phyloP scores from a whole-genome alignment of 1,140 invertebrate species.

The Battus philenor region DNA sequence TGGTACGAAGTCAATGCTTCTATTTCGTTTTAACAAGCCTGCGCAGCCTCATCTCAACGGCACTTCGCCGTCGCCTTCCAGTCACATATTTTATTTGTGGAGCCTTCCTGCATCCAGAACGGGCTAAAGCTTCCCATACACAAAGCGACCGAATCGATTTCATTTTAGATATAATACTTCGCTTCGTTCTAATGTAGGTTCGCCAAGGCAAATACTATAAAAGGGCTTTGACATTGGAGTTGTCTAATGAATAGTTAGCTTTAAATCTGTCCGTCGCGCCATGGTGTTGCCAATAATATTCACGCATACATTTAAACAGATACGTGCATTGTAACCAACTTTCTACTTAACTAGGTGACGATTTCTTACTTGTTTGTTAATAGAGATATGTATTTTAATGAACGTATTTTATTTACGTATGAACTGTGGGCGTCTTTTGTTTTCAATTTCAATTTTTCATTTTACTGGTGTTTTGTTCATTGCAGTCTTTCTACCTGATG shows the following conservation, averaged over 20 bases:
- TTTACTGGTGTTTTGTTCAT: too few relatives aligned
- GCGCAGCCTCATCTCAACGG: slow-evolving; percentile 66
- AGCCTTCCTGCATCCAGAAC: slow-evolving; percentile 70
- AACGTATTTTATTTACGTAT: too few relatives aligned
- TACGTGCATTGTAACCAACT: slow-evolving; percentile 56
- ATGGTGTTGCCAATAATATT: slow-evolving; percentile 68
- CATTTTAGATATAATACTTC: neutral
- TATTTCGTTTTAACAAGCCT: slow-evolving; percentile 43
- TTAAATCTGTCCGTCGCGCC: slow-evolving; percentile 45
- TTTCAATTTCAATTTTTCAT: too few relatives aligned
- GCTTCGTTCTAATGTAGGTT: slow-evolving; percentile 8
- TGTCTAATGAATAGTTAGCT: slow-evolving; percentile 40
- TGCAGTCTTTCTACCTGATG: too few relatives aligned
- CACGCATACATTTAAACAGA: slow-evolving; percentile 61
- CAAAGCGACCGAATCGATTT: slow-evolving; percentile 21
- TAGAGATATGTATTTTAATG: neutral
- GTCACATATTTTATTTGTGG: slow-evolving; percentile 76
- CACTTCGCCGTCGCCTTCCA: slow-evolving; percentile 70
- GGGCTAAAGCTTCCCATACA: slow-evolving; percentile 58
- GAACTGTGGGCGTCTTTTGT: too few relatives aligned
- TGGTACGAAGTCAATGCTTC: slow-evolving; percentile 6
- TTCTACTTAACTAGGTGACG: slow-evolving; percentile 48
- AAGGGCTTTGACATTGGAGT: slow-evolving; percentile 27
- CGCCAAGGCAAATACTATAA: slow-evolving; percentile 17
- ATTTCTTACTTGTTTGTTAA: slow-evolving; percentile 12